A percentile compares a stretch with the other conserved stretches of the same genome.
Conservation (phyloP, 2,888 invertebrate species). For the Oasisia sp. region DNA sequence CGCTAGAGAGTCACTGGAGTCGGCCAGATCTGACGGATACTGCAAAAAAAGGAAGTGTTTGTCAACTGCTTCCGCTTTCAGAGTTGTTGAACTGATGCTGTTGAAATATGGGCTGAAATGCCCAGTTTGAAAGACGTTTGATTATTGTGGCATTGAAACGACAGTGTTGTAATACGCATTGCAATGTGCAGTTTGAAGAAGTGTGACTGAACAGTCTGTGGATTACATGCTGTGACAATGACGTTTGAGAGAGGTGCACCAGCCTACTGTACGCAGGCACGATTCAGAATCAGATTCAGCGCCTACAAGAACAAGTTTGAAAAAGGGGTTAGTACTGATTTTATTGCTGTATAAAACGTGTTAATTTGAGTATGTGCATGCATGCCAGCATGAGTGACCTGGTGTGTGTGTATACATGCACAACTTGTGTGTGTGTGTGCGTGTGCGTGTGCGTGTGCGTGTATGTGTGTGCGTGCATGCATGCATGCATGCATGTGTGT, state of each 20-base stretch:
- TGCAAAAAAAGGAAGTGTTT: constrained; percentile 9
- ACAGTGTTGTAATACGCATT: background rate
- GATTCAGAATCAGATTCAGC: background rate
- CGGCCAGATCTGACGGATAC: background rate
- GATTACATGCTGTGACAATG: background rate
- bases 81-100: background rate
- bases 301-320: constrained; percentile 17
- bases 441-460: too few relatives aligned
- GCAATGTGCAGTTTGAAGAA: background rate
- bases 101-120: background rate
- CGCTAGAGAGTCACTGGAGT: background rate
- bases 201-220: background rate
- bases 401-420: too few relatives aligned
- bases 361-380: background rate
- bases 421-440: too few relatives aligned
- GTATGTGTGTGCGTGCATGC: too few relatives aligned
- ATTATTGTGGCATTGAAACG: background rate
- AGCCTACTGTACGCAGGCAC: background rate
- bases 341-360: background rate
- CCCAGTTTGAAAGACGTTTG: background rate
- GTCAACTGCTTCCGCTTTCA: background rate
- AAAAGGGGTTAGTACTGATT: background rate
- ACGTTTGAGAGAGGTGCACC: constrained; percentile 4
- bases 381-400: too few relatives aligned
- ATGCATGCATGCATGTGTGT: too few relatives aligned